Base-by-base conservation (phyloP, 1,140 invertebrate genomes). In the Mycetomoellerius zeteki region DNA sequence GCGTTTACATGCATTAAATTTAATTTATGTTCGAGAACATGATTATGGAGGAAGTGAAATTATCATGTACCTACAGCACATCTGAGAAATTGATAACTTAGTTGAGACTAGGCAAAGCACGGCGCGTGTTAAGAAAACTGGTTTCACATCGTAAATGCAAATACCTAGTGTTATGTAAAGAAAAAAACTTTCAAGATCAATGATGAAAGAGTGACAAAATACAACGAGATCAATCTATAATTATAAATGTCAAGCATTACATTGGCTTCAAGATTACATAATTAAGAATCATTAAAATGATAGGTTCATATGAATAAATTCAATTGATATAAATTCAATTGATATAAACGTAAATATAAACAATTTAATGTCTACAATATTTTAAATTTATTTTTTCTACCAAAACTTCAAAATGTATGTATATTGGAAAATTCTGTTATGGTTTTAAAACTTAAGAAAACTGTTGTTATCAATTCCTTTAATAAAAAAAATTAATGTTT, bases 101-200 rank as follows among this genome's bases (percentile, higher is more conserved):
- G 14, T 2, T 5, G n/a, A 3, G 5, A 58, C 21, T 56, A 33
- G 5, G 19, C 19, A 24, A 60, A 0, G n/a, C 21, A 30, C 3
- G 27, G 1, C 3, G 1, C 1, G 5, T 30, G 5, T 33, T 65
- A 78, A 21, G 2, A 1, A 65, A 78, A 78, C 76, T 78, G 76
- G 43, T 80, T 80, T 65, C 24, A 47, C 16, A 16, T 7, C 14
- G 16, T 67, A 80, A 52, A 67, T 80, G 33, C 16, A 65, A 65
- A 78, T n/a, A n/a, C n/a, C 3, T 56, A 78, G 37, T 78, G 0
- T 78, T 78, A 64, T 16, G 30, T 76, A 33, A 78, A 65, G 6
- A 47, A 75, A 64, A 60, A 77, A 78, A 50, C 21, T 6, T 67
- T 52, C 43, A 80, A 80, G 60, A 33, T 67, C 76, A 80, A 33